Conservation (phyloP, 2,888 invertebrate species). For the Drosophila emarginata region DNA sequence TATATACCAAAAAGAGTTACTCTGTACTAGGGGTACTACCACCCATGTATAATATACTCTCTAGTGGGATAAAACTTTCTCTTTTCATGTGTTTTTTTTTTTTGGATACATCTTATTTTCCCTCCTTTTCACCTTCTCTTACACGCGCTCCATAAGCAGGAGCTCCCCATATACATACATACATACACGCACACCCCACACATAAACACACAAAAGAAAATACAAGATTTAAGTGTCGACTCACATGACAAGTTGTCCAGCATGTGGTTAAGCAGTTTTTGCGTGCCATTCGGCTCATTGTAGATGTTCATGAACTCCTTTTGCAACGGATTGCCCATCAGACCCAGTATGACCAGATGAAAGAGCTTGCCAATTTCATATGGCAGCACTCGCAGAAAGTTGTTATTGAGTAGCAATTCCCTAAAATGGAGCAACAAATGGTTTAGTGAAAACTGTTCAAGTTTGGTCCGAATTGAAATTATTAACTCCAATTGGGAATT, state of each 20-base stretch:
- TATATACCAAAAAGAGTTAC: too few species aligned
- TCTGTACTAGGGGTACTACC: too few species aligned
- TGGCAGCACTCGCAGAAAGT: conserved; percentile 95
- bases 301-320: conserved; percentile 96
- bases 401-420: conserved; percentile 96
- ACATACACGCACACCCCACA: conserved; percentile 5
- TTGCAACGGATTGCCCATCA: conserved; percentile 96
- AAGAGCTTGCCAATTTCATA: conserved; percentile 99
- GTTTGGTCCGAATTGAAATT: conserved; percentile 7
- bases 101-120: conserved; percentile 42
- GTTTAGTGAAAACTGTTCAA: conserved; percentile 4
- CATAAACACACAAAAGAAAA: conserved; percentile 8
- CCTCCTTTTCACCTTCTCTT: conserved; percentile 65
- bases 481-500: not conserved
- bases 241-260: conserved; percentile 97
- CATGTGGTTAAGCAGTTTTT: conserved; percentile 96
- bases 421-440: conserved; percentile 83
- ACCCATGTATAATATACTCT: not conserved
- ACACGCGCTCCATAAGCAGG: conserved; percentile 38
- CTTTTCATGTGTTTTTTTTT: conserved; percentile 70
- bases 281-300: conserved; percentile 96
- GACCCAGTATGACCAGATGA: conserved; percentile 95
- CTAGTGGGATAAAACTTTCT: conserved; percentile 56
- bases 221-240: conserved; percentile 62
- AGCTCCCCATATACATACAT: conserved; percentile 32